Conservation (phyloP, 2,888 invertebrate species). For the Calliopum simillimum region DNA sequence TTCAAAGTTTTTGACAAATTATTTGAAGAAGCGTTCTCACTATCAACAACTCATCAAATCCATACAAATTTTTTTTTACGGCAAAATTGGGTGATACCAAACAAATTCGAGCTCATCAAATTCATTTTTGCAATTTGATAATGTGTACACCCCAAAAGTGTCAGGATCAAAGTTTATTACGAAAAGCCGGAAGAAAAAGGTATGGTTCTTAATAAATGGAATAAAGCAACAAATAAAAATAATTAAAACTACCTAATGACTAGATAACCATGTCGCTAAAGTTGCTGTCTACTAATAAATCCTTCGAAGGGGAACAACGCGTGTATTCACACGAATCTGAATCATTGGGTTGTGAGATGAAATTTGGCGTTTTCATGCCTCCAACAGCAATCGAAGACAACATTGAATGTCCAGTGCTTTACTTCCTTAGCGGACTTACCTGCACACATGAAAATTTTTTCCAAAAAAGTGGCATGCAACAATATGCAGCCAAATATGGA, state of each 20-base stretch:
- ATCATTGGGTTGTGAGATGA: constrained; percentile 89
- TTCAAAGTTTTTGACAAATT: too few species aligned
- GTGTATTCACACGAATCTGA: constrained; percentile 64
- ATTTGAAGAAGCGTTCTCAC: too few species aligned
- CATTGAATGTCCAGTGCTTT: constrained; percentile 81
- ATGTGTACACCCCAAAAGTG: too few species aligned
- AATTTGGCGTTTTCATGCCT: constrained; percentile 91
- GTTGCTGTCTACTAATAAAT: constrained; percentile 55
- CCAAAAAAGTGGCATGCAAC: constrained; percentile 94
- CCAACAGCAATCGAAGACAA: constrained; percentile 70
- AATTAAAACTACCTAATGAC: not conserved
- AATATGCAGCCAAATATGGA: constrained; percentile 85
- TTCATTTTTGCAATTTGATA: too few species aligned
- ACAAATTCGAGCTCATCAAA: too few species aligned
- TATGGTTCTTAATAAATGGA: not conserved
- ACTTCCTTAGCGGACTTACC: constrained; percentile 91
- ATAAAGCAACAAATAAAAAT: not conserved
- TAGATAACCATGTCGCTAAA: constrained; percentile 50
- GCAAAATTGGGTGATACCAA: too few species aligned
- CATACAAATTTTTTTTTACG: too few species aligned
- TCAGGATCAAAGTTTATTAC: not conserved
- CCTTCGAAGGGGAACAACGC: constrained; percentile 61
- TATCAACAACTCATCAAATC: too few species aligned
- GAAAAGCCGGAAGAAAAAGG: not conserved
- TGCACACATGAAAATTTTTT: constrained; percentile 97